Evolutionary conservation across 1,140 invertebrate species (phyloP), one percentile per base, ranked within the genome.

Genomic region (Pseudoatta argentina): DNA sequence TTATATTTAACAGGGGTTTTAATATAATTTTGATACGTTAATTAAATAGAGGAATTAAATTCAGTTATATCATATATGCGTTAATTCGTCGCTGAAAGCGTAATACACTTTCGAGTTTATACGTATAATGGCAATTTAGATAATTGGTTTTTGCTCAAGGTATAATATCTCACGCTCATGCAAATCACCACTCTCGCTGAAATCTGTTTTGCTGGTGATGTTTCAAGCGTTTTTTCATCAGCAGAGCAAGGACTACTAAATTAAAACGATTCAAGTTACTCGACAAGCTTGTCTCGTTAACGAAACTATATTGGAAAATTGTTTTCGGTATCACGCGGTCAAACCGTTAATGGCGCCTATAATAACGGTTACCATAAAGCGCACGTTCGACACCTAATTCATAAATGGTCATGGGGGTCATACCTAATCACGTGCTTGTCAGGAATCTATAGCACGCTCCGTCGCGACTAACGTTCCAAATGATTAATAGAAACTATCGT

Each of bases 341-440:
- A 87, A 88, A 82, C 79, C 86, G 30, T 82, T 86, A 88, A 89
- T 78, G 81, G 77, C 71, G 57, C 57, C 72, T 30, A 59, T 83
- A 85, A 89, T 91, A 91, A 91, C 90, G 89, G 90, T 91, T 67
- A 61, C 27, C 27, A 14, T 59, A 64, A 67, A 59, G 18, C 27
- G 53, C 53, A 21, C 51, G 67, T n/a, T 14, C 67, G 24, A 85
- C 86, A 83, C 79, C 86, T 82, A 85, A 88, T 77, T 86, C 86
- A 66, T 30, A 64, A 87, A 90, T 89, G 86, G 86, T 87, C 89
- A 89, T 86, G 66, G 72, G 83, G 87, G 73, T 89, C 86, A 27
- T 34, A 39, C 44, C 24, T 78, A 86, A 79, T 81, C 77, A 21
- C 61, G 12, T 59, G 64, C 64, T 61, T 64, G 14, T n/a, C 44